These are phyloP conservation scores for Drosophila quasianomalipes DNA, from an alignment of 2,888 invertebrate genomes.

Conservation along the genomic window DNA sequence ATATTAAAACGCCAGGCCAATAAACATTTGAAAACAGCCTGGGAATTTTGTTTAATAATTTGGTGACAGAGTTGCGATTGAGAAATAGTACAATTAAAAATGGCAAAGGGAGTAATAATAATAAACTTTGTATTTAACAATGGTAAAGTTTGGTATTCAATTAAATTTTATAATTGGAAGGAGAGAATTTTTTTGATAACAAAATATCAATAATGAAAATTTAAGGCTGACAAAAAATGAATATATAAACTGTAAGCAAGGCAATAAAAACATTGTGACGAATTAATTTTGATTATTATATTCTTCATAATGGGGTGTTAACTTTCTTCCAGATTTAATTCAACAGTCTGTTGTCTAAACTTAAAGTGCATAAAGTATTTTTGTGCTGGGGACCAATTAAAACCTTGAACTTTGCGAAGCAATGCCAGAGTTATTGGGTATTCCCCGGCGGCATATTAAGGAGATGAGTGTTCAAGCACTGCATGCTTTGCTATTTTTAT, in stretches of 20 bases:
- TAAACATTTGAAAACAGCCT: constrained; percentile 15
- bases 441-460: constrained; percentile 60
- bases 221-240: neutral
- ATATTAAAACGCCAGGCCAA: constrained; percentile 21
- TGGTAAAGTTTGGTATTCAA: neutral
- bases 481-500: constrained; percentile 36
- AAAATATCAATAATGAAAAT: neutral
- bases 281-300: neutral
- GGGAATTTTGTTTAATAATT: constrained; percentile 7
- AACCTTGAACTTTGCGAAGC: constrained; percentile 45
- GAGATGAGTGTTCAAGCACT: constrained; percentile 42
- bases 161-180: neutral
- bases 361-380: neutral
- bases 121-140: neutral
- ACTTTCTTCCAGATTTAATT: neutral
- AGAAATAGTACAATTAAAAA: neutral
- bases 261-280: neutral
- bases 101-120: neutral
- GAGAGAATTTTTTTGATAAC: neutral
- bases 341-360: neutral
- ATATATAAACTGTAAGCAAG: neutral
- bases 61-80: neutral
- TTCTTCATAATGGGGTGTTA: neutral
- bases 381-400: constrained; percentile 9
- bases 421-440: constrained; percentile 50